Percentiles rank a stretch among this genome's conserved stretches.
Evolutionary conservation across 2,888 invertebrate genomes (phyloP).

Genomic region (Automeris io): DNA sequence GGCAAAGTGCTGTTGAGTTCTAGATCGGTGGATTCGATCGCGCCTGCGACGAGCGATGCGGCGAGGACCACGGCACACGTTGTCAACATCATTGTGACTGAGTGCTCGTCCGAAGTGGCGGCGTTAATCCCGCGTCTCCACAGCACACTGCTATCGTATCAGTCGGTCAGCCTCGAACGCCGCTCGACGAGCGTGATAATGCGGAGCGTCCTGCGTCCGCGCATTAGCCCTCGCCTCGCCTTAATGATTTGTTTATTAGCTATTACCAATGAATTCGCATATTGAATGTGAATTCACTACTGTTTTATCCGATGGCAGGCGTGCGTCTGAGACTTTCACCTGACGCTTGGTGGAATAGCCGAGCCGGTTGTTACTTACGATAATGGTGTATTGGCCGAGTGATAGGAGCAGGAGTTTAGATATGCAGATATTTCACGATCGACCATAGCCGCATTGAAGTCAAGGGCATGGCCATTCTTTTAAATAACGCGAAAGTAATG

Average conservation of each 20-base stretch:
- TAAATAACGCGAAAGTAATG: not conserved
- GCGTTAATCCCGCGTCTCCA: slow-evolving; percentile 33
- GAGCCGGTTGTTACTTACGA: slow-evolving; percentile 63
- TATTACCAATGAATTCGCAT: slow-evolving; percentile 42
- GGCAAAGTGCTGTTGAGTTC: slow-evolving; percentile 42
- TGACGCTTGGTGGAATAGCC: slow-evolving; percentile 46
- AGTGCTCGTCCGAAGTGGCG: slow-evolving; percentile 21
- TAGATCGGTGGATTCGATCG: slow-evolving; percentile 18
- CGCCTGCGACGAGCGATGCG: slow-evolving; percentile 29
- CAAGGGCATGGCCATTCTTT: slow-evolving; percentile 1
- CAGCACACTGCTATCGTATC: slow-evolving; percentile 61
- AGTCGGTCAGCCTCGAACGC: slow-evolving; percentile 40
- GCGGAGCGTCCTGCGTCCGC: slow-evolving; percentile 37
- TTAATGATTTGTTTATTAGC: slow-evolving; percentile 61
- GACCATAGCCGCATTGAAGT: slow-evolving; percentile 3
- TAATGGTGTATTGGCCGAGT: slow-evolving; percentile 50
- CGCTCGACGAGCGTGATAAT: slow-evolving; percentile 41
- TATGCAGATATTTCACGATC: slow-evolving; percentile 16
- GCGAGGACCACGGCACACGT: slow-evolving; percentile 46
- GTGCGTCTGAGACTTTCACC: slow-evolving; percentile 72
- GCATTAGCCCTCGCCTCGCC: slow-evolving; percentile 28
- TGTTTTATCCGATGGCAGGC: slow-evolving; percentile 46
- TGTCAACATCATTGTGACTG: slow-evolving; percentile 58
- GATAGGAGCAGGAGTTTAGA: slow-evolving; percentile 26
- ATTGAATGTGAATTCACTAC: slow-evolving; percentile 38